Evolutionary conservation across 2,797 vertebrate species (phyloP).

Genomic region (Molossus alvarezi): DNA sequence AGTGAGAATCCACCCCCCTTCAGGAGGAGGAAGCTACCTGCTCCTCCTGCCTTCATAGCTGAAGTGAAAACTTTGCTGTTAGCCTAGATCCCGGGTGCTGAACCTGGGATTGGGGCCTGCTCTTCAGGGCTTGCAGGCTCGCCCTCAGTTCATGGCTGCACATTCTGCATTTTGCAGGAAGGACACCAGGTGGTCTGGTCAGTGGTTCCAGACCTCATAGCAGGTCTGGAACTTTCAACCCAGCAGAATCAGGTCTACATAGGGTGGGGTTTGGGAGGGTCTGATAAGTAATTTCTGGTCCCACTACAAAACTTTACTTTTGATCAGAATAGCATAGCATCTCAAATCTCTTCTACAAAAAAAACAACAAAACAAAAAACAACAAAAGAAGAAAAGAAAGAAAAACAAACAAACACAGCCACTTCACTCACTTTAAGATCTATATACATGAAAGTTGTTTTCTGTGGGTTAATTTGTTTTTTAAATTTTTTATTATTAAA

Average conservation of each 20-base stretch:
- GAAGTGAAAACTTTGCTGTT: not conserved
- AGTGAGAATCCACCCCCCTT: not conserved
- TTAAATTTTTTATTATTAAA: slow-evolving; percentile 13
- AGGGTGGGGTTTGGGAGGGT: not conserved
- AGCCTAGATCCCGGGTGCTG: not conserved
- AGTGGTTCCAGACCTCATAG: not conserved
- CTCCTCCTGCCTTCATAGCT: not conserved
- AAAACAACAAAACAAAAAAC: slow-evolving; percentile 21
- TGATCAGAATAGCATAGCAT: slow-evolving; percentile 87
- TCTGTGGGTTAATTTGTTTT: slow-evolving; percentile 54
- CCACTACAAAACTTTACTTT: slow-evolving; percentile 81
- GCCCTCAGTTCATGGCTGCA: not conserved
- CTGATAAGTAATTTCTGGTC: slow-evolving; percentile 81
- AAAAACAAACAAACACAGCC: slow-evolving; percentile 50
- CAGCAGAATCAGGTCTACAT: not conserved
- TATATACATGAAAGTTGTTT: slow-evolving; percentile 82
- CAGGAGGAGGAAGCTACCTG: not conserved
- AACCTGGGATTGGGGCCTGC: not conserved
- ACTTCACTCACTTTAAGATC: slow-evolving; percentile 78
- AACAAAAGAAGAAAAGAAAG: not conserved
- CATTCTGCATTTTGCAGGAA: not conserved
- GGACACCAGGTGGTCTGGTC: slow-evolving; percentile 27
- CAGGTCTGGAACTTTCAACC: slow-evolving; percentile 48
- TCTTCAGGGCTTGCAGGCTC: not conserved
- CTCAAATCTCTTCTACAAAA: slow-evolving; percentile 83